phyloP scores from a whole-genome alignment of 2,113 vertebrate species.

The Falco punctatus region DNA sequence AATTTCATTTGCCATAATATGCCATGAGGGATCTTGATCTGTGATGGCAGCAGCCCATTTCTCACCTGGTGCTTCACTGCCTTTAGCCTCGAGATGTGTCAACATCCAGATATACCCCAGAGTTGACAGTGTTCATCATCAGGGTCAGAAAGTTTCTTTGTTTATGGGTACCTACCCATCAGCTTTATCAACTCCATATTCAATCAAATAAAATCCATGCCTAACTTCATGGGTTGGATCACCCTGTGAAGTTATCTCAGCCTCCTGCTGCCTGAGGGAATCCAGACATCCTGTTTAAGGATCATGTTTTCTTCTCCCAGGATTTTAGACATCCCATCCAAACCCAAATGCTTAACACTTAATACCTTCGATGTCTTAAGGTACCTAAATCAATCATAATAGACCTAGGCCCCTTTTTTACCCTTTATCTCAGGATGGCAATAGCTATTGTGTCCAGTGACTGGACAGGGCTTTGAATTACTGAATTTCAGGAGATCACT shows the following conservation, averaged over 20 bases:
- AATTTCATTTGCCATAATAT: background rate
- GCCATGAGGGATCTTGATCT: background rate
- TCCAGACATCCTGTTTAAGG: background rate
- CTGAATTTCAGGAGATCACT: background rate
- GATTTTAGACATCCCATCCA: background rate
- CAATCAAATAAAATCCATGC: background rate
- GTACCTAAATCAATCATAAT: background rate
- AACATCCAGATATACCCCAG: background rate
- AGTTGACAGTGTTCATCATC: background rate
- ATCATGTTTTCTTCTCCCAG: background rate
- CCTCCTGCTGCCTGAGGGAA: background rate
- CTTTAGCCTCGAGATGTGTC: background rate
- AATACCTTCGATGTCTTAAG: background rate
- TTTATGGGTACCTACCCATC: background rate
- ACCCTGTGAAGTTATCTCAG: background rate
- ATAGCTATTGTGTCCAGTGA: background rate
- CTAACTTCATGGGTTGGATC: background rate
- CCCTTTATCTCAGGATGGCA: background rate
- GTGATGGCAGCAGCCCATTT: background rate
- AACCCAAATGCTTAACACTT: background rate
- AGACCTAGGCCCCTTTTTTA: background rate
- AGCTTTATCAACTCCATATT: background rate
- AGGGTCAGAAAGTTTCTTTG: background rate
- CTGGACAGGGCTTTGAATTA: background rate
- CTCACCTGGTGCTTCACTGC: background rate